Base-by-base conservation (phyloP, 2,797 vertebrate species). In the Macropodus opercularis region DNA sequence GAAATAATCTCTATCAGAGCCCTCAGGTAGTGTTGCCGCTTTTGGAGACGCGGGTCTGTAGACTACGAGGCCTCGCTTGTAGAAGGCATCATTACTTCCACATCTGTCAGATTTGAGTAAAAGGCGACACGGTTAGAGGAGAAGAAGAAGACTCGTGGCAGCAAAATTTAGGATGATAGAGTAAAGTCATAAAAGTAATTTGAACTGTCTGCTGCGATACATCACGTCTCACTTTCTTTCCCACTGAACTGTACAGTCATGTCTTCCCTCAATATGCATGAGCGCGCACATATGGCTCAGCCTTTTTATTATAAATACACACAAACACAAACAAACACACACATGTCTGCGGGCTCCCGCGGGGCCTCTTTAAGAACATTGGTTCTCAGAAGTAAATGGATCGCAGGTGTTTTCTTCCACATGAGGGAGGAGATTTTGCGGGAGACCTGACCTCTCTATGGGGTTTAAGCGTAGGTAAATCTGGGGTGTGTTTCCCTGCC, bases 81-180 rank as follows among this genome's bases (percentile, higher is more conserved):
- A 67, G 79, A 63, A 82, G 85, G 83, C 75, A 81, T 89, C 79
- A 83, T 86, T 87, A 83, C 84, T 84, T 83, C 74, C 79, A 76
- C 85, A 84, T 85, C 83, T 88, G 89, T 88, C 88, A 87, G 78
- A 71, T 85, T 87, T 85, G 80, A 87, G 86, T 79, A 83, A 90
- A 89, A 88, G 79, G 81, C 81, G 80, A 85, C 80, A 79, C 47
- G 59, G 66, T 79, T 72, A 70, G 77, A 72, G 59, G 56, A 61
- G 72, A 47, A 49, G 54, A 64, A 72, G 67, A 72, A 57, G 51
- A 72, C 54, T 67, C 26, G 31, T 38, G 27, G 32, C 15, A 63
- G 80, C 77, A 87, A 86, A n/a, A 87, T 83, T 80, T 75, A 63
- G 50, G 68, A 85, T 83, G 82, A 89, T 82, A 73, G 86, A 79